Evolutionary conservation across 2,888 invertebrate species (phyloP).

Genomic region (Gari tellinella): DNA sequence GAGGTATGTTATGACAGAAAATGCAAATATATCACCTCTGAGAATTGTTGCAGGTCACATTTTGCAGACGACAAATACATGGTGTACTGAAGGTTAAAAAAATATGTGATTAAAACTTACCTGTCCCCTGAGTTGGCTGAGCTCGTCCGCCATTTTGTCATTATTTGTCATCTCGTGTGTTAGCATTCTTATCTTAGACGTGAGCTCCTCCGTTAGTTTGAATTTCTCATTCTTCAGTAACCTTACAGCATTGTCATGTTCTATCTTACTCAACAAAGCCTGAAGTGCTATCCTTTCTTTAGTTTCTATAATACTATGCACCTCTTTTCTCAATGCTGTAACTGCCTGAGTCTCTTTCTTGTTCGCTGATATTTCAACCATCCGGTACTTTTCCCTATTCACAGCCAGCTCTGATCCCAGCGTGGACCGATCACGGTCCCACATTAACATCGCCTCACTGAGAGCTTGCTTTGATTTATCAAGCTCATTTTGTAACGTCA

Average conservation of each 20-base stretch:
- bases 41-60: no score
- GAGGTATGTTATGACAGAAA: no score
- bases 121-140: conserved; percentile 61
- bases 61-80: no score
- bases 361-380: conserved; percentile 66
- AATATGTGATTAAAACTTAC: no score
- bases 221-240: conserved; percentile 69
- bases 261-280: conserved; percentile 67
- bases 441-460: conserved; percentile 71
- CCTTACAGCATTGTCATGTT: conserved; percentile 68
- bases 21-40: no score
- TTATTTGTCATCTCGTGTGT: conserved; percentile 67
- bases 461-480: conserved; percentile 71
- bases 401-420: conserved; percentile 64
- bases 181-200: conserved; percentile 68
- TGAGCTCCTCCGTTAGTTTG: conserved; percentile 73
- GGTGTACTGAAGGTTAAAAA: no score
- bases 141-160: conserved; percentile 66
- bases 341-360: conserved; percentile 65
- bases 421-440: conserved; percentile 71
- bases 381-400: conserved; percentile 68
- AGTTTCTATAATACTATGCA: conserved; percentile 76
- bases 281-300: conserved; percentile 77
- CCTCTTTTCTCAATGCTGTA: conserved; percentile 74
- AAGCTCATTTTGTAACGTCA: conserved; percentile 68